A percentile compares a stretch with the other conserved stretches of the same genome.
These are phyloP conservation scores for Acanthacorydalis orientalis DNA, from an alignment of 2,888 invertebrate genomes.

Conservation along the genomic window DNA sequence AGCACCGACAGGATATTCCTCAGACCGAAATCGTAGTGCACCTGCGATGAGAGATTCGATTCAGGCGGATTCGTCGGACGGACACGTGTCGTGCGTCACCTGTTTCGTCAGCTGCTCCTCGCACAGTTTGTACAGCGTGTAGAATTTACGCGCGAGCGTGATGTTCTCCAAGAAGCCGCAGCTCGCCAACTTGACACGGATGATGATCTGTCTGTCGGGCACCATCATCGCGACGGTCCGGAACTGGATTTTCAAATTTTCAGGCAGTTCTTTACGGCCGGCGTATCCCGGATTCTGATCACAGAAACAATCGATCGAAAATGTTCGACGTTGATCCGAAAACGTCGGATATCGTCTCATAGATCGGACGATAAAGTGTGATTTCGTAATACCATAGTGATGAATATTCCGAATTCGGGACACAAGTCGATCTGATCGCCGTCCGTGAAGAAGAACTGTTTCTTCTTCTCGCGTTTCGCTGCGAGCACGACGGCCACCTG, in stretches of 20 bases:
- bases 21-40: slow-evolving; percentile 93
- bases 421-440: slow-evolving; percentile 87
- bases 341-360: not conserved
- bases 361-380: not conserved
- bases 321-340: not conserved
- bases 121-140: slow-evolving; percentile 88
- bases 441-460: slow-evolving; percentile 82
- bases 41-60: slow-evolving; percentile 39
- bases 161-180: slow-evolving; percentile 95
- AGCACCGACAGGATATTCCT: slow-evolving; percentile 90
- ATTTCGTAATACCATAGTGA: slow-evolving; percentile 65
- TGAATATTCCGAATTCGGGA: slow-evolving; percentile 91
- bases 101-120: slow-evolving; percentile 96
- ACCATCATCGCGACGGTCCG: slow-evolving; percentile 99
- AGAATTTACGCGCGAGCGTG: slow-evolving; percentile 87
- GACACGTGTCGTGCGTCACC: slow-evolving; percentile 28
- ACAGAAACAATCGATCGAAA: not conserved
- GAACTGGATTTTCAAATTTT: slow-evolving; percentile 95
- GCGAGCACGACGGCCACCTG: slow-evolving; percentile 87
- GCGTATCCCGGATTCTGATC: slow-evolving; percentile 90
- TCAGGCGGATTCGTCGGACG: too few species aligned
- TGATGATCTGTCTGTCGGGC: slow-evolving; percentile 92
- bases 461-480: slow-evolving; percentile 87
- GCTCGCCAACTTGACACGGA: slow-evolving; percentile 86
- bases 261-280: slow-evolving; percentile 88